Percentiles rank a stretch among this genome's conserved stretches.
Conservation (phyloP, 1,140 invertebrate species). For the Anastatus disparis region DNA sequence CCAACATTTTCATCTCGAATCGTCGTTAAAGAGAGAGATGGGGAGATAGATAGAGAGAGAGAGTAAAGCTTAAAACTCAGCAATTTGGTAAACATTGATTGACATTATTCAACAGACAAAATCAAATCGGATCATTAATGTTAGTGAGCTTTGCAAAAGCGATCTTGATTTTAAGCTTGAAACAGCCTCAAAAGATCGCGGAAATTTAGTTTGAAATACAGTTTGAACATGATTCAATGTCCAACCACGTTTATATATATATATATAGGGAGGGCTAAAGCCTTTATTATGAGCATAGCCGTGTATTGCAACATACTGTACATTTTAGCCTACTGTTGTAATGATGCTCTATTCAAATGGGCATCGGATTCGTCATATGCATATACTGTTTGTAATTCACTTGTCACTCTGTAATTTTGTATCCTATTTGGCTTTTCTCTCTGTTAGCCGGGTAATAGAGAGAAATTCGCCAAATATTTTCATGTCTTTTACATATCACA, state of each 20-base stretch:
- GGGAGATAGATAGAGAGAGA: too few relatives aligned
- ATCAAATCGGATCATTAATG: constrained; percentile 17
- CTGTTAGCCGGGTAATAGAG: too few relatives aligned
- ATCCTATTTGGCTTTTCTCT: too few relatives aligned
- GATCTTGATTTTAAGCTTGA: constrained; percentile 4
- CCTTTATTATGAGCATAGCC: too few relatives aligned
- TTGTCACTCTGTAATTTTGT: not conserved
- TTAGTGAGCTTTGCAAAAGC: not conserved
- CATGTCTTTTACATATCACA: too few relatives aligned
- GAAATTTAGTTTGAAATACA: not conserved
- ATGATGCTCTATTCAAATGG: constrained; percentile 1
- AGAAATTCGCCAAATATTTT: too few relatives aligned
- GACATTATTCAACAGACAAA: constrained; percentile 23
- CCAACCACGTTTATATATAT: not conserved
- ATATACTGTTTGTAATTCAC: constrained; percentile 8
- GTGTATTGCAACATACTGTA: too few relatives aligned
- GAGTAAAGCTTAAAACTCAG: too few relatives aligned
- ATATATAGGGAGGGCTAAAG: too few relatives aligned
- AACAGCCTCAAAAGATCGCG: not conserved
- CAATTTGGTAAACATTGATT: not conserved
- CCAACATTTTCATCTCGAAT: too few relatives aligned
- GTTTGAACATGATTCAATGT: not conserved
- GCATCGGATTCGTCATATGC: not conserved
- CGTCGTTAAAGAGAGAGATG: too few relatives aligned
- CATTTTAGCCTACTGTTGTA: not conserved